These are phyloP conservation scores for Panurus biarmicus DNA, from an alignment of 2,113 vertebrate genomes.

Conservation along the genomic window DNA sequence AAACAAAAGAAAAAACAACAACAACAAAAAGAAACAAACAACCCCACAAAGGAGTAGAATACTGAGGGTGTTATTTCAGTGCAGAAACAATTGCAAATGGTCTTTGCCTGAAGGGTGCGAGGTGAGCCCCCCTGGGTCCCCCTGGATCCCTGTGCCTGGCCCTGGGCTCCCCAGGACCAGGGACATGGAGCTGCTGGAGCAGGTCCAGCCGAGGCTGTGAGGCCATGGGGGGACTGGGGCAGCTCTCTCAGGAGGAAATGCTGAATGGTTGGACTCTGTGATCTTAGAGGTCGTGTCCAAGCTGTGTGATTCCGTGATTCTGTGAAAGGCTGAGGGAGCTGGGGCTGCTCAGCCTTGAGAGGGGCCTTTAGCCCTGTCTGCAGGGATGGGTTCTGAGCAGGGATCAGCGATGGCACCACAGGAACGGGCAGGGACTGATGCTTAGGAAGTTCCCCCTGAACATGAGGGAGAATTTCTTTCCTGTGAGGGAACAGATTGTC, in stretches of 20 bases:
- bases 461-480: background rate
- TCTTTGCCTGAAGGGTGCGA: background rate
- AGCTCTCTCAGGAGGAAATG: fast-evolving
- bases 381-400: background rate
- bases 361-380: background rate
- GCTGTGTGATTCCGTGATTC: background rate
- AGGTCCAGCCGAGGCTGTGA: background rate
- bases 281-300: background rate
- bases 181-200: background rate
- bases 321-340: background rate
- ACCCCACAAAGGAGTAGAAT: background rate
- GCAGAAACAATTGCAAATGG: background rate
- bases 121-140: background rate
- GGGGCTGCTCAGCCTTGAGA: background rate
- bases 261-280: background rate
- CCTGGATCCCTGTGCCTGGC: fast-evolving
- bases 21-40: too few relatives aligned
- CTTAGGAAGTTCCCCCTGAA: background rate
- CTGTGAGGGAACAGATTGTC: background rate
- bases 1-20: too few relatives aligned
- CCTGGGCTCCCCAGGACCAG: background rate
- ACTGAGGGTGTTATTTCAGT: background rate
- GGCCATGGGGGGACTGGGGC: background rate
- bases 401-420: background rate
- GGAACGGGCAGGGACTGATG: background rate